A percentile compares a stretch with the other conserved stretches of the same genome.
Evolutionary conservation across 2,113 vertebrate species (phyloP).

Genomic region (Scortum barcoo): DNA sequence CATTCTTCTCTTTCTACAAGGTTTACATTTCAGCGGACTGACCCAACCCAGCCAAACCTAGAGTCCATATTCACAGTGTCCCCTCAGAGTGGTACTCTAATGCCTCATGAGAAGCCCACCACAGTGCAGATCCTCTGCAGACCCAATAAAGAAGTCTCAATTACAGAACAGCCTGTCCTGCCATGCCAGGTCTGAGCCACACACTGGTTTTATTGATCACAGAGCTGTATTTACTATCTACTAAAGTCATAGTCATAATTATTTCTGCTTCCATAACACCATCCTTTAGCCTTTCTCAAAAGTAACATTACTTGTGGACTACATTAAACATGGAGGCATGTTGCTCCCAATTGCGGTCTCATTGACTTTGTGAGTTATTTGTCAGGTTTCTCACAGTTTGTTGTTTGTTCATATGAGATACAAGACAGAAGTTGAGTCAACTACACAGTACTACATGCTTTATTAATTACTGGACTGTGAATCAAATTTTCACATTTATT

Average conservation of each 20-base stretch:
- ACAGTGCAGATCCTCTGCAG: conserved; percentile 85
- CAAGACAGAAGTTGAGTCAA: not conserved
- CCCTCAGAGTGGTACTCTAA: conserved; percentile 85
- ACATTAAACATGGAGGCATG: not conserved
- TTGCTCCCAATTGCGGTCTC: not conserved
- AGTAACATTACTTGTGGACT: no score
- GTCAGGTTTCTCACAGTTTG: not conserved
- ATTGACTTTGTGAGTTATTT: not conserved
- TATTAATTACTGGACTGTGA: not conserved
- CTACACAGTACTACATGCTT: not conserved
- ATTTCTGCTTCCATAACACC: not conserved
- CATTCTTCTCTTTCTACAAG: conserved; percentile 75
- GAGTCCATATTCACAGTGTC: conserved; percentile 84
- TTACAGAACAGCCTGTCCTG: conserved; percentile 86
- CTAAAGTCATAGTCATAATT: not conserved
- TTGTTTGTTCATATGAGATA: not conserved
- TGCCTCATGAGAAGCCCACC: conserved; percentile 73
- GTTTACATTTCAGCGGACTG: conserved; percentile 81
- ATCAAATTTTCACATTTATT: not conserved
- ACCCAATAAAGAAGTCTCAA: conserved; percentile 82
- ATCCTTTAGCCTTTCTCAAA: not conserved
- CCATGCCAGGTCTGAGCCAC: conserved; percentile 87
- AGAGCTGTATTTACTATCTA: not conserved
- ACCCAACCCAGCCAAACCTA: conserved; percentile 61
- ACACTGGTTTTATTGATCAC: not conserved